These are phyloP conservation scores for Epinephelus moara DNA, from an alignment of 2,113 vertebrate species.

Conservation along the genomic window DNA sequence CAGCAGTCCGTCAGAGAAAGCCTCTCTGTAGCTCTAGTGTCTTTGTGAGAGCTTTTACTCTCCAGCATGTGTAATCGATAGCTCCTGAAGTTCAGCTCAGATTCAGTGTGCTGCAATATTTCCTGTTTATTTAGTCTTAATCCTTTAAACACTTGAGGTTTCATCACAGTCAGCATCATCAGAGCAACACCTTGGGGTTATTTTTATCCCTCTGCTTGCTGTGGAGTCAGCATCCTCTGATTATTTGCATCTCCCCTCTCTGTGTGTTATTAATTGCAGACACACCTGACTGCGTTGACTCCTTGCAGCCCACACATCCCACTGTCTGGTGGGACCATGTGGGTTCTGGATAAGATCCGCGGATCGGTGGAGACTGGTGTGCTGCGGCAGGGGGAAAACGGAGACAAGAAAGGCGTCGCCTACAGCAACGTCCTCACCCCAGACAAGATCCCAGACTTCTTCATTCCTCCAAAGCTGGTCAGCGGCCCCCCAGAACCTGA, in stretches of 20 bases:
- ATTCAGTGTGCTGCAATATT: not conserved
- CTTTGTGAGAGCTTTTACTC: not conserved
- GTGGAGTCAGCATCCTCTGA: slow-evolving; percentile 35
- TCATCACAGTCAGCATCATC: not conserved
- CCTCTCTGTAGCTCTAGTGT: not conserved
- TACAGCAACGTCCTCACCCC: slow-evolving; percentile 98
- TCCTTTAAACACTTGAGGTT: not conserved
- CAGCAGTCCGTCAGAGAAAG: not conserved
- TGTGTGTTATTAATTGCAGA: slow-evolving; percentile 71
- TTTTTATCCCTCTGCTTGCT: slow-evolving; percentile 40
- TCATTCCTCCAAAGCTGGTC: slow-evolving; percentile 94
- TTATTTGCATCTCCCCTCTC: slow-evolving; percentile 26
- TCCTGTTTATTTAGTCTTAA: slow-evolving; percentile 8
- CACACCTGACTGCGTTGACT: slow-evolving; percentile 57
- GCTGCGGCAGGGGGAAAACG: slow-evolving; percentile 82
- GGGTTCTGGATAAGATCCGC: slow-evolving; percentile 95
- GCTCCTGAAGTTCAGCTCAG: not conserved
- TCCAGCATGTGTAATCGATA: not conserved
- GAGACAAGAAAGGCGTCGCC: slow-evolving; percentile 82
- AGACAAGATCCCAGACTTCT: slow-evolving; percentile 97
- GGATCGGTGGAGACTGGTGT: slow-evolving; percentile 89
- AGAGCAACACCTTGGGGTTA: slow-evolving; percentile 6
- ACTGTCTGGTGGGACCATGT: slow-evolving; percentile 85
- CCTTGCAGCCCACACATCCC: slow-evolving; percentile 37
- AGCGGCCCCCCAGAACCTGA: slow-evolving; percentile 86